Evolutionary conservation across 1,140 invertebrate species (phyloP), one percentile per base, ranked within the genome.

Genomic region (Cotesia typhae): DNA sequence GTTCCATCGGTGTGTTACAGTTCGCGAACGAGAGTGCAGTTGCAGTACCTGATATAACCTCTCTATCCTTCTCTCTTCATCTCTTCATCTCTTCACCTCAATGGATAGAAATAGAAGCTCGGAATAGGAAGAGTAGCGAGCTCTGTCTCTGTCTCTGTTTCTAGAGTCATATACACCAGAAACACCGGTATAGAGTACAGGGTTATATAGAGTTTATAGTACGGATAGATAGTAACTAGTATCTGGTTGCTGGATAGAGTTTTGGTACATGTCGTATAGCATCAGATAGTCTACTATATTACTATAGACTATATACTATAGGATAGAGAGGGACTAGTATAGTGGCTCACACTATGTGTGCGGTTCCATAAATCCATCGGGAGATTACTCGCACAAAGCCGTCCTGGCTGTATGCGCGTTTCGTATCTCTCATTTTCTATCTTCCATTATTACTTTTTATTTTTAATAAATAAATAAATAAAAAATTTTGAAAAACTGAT

Each of bases 331-430:
- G 5, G 41, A 47, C 41, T 47, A 47, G 41, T 47, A 47, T 47
- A 47, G 41, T 47, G 41, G 41, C 4, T 63, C 71, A 67, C 74
- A 75, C 77, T 75, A 73, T 77, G 77, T 80, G 77, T 81, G 83
- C 74, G 80, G 79, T 83, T 84, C 83, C 79, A 83, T 84, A 84
- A 85, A 85, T 84, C 81, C 83, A 80, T 75, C 71, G 76, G 14
- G 79, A 76, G 83, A 78, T 85, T 85, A 84, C 78, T 77, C 76
- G 79, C 78, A 76, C 79, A 85, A 84, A 84, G 80, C 82, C 80
- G 80, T 79, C 78, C 79, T 76, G 76, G 74, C 70, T 77, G 79
- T 74, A 55, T 72, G 76, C 72, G 61, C 72, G 70, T 75, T 28
- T 28, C 28, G 67, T 70, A 71, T 71, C 76, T 72, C 74, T 71